Evolutionary conservation across 2,888 invertebrate genomes (phyloP), one percentile per base, ranked within the genome.

Genomic region (Venusia cambrica): DNA sequence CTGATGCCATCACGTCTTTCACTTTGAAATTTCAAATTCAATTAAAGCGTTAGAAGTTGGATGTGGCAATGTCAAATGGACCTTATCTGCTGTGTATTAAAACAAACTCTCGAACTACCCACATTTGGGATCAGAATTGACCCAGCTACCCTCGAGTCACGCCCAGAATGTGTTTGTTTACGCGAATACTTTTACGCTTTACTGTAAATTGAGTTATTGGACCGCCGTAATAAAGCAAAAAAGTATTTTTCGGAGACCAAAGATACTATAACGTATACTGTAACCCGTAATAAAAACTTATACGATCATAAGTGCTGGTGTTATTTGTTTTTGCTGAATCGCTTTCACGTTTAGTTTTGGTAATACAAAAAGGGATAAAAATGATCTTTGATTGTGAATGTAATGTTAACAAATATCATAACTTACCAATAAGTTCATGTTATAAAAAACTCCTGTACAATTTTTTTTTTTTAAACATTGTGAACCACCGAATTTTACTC

Each of bases 131-230:
- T n/a, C n/a, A n/a, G n/a, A n/a, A 22, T 12, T 20, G 19, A 26
- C 5, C 25, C 16, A 34, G 34, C 34, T 27, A 10, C 26, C 12
- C 8, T 1, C 10, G 5, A 17, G 19, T 28, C 16, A 16, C 34
- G n/a, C 14, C 40, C 43, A 29, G 40, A 60, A 61, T 54, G 49
- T 58, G 45, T 48, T 61, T 61, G 62, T 61, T 60, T 61, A 57
- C 61, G 42, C 30, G 46, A 51, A 45, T 40, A 45, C 36, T 45
- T 47, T 37, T 25, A 45, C 43, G 51, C 52, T 51, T 51, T 50
- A 56, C 46, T 51, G 43, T 55, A 58, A 57, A 61, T 62, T 54
- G 59, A 54, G 57, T 61, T 61, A 61, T 39, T 38, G 47, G 31
- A 28, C 27, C 17, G 20, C 14, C 31, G 52, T 50, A 48, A 55